These are phyloP conservation scores for Drosophila nikananu DNA, from an alignment of 1,140 invertebrate species.

Conservation along the genomic window DNA sequence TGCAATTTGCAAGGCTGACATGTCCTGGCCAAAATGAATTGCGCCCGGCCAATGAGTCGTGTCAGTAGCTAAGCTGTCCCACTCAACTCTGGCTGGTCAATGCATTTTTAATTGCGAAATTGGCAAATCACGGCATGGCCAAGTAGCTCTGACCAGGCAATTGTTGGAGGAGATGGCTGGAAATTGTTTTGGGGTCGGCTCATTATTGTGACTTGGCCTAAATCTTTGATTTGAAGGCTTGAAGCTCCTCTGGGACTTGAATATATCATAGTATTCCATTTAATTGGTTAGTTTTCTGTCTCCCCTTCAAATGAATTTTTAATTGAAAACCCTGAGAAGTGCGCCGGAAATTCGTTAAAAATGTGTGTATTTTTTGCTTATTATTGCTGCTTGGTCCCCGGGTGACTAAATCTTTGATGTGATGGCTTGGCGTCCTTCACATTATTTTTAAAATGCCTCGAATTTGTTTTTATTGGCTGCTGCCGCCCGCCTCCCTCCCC, in stretches of 20 bases:
- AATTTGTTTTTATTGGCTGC: slow-evolving; percentile 54
- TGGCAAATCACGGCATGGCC: slow-evolving; percentile 35
- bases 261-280: neutral
- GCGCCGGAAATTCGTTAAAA: slow-evolving; percentile 21
- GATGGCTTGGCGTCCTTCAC: slow-evolving; percentile 39
- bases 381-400: slow-evolving; percentile 10
- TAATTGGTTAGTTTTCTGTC: neutral
- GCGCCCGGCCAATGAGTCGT: slow-evolving; percentile 47
- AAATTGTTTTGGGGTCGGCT: slow-evolving; percentile 17
- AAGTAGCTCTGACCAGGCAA: slow-evolving; percentile 1
- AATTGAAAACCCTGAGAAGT: slow-evolving; percentile 8
- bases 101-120: slow-evolving; percentile 73
- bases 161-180: slow-evolving; percentile 13
- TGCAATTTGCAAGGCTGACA: slow-evolving; percentile 80
- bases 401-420: slow-evolving; percentile 45
- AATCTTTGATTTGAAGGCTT: slow-evolving; percentile 7
- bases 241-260: neutral
- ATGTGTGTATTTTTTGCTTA: slow-evolving; percentile 15
- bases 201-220: slow-evolving; percentile 9
- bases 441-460: slow-evolving; percentile 60
- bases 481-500: neutral
- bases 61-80: slow-evolving; percentile 62
- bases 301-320: slow-evolving; percentile 2
- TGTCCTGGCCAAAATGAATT: slow-evolving; percentile 54
- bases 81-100: slow-evolving; percentile 14